Conservation (phyloP, 2,888 invertebrate genomes). For the Celastrina argiolus region DNA sequence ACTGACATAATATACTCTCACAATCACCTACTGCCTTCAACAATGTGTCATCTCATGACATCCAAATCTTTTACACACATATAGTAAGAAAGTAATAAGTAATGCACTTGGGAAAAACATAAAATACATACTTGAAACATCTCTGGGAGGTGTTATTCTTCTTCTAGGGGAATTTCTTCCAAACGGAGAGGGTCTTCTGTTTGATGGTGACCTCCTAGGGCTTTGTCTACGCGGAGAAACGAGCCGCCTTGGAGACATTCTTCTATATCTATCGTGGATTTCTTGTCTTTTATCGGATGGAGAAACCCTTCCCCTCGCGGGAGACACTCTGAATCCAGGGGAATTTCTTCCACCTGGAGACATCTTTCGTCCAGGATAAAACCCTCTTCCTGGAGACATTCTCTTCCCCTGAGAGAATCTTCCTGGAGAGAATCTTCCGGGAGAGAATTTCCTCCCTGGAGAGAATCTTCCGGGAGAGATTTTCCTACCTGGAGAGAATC, state of each 20-base stretch:
- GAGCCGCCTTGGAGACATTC: constrained; percentile 28
- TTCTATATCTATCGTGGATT: constrained; percentile 24
- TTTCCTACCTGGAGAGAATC: constrained; percentile 23
- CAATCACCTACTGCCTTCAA: too few species aligned
- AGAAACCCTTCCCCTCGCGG: constrained; percentile 25
- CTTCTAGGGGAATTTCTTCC: constrained; percentile 19
- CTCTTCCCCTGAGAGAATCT: constrained; percentile 35
- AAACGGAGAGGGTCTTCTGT: constrained; percentile 28
- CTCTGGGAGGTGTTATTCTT: not conserved
- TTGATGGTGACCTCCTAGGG: constrained; percentile 14
- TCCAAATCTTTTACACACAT: too few species aligned
- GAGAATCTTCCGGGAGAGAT: constrained; percentile 23
- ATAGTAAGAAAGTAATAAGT: not conserved
- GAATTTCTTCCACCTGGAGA: constrained; percentile 27
- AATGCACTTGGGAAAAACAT: not conserved
- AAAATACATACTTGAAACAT: not conserved
- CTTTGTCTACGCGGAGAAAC: constrained; percentile 18
- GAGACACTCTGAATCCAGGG: not conserved
- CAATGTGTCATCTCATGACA: too few species aligned
- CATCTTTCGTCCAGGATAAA: constrained; percentile 27
- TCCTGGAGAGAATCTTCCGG: constrained; percentile 32
- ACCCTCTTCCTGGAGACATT: constrained; percentile 27
- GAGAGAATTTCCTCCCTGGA: constrained; percentile 24
- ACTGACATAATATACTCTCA: too few species aligned
- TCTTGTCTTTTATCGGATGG: constrained; percentile 18